Percentiles rank a stretch among this genome's conserved stretches.
These are phyloP conservation scores for Epizoanthus stellaris DNA, from an alignment of 92 coral and sea anemone species.

Conservation along the genomic window DNA sequence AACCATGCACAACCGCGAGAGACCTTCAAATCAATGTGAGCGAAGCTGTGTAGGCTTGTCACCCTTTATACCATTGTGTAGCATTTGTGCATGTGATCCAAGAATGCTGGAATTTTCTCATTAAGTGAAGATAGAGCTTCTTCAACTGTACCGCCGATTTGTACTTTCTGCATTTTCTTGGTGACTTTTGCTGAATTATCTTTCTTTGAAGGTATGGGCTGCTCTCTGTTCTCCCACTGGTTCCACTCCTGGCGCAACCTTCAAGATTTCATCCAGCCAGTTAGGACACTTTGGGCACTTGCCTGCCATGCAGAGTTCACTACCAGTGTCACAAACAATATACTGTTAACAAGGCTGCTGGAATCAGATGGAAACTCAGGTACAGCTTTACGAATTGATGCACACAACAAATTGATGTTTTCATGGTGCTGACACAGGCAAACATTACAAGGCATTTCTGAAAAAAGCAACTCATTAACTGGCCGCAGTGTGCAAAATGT, in stretches of 20 bases:
- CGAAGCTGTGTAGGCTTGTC: too few species aligned
- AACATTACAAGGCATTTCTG: constrained; percentile 50
- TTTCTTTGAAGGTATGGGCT: background rate
- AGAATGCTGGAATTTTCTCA: constrained; percentile 44
- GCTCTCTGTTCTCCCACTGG: constrained; percentile 51
- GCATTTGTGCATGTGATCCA: too few species aligned
- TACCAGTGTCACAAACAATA: constrained; percentile 33
- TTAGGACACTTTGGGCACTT: constrained; percentile 45
- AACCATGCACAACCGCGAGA: too few species aligned
- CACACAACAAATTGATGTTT: constrained; percentile 52
- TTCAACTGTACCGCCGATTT: constrained; percentile 54
- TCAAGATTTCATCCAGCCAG: constrained; percentile 12
- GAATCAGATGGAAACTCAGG: constrained; percentile 55
- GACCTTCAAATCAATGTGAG: too few species aligned
- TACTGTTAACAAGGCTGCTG: constrained; percentile 23
- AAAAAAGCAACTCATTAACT: constrained; percentile 48
- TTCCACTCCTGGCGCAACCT: constrained; percentile 43
- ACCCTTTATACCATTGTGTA: too few species aligned
- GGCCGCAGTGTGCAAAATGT: constrained; percentile 47
- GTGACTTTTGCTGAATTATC: background rate
- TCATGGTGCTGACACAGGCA: constrained; percentile 63
- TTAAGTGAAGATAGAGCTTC: constrained; percentile 9
- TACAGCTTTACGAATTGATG: constrained; percentile 51
- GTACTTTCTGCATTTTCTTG: constrained; percentile 46
- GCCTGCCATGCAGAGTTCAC: constrained; percentile 37